Evolutionary conservation across 2,888 invertebrate species (phyloP).

Genomic region (Bombylius discolor): DNA sequence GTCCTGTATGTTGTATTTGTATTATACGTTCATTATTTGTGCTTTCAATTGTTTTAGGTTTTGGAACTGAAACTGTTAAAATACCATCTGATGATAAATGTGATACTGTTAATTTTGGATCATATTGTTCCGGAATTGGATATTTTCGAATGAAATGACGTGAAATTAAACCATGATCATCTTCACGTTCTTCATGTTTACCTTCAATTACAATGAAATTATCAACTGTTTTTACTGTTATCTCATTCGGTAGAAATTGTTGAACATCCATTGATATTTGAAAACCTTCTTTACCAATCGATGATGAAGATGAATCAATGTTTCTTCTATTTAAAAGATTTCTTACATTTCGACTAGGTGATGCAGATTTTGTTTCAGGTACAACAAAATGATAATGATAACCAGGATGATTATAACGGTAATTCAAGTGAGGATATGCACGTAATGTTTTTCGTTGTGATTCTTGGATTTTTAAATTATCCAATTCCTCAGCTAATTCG

Average conservation of each 20-base stretch:
- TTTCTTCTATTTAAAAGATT: no score
- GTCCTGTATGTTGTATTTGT: constrained; percentile 51
- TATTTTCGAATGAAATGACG: constrained; percentile 66
- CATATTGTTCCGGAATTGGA: constrained; percentile 58
- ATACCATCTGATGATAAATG: constrained; percentile 65
- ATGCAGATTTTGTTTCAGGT: no score
- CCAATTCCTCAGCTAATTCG: constrained; percentile 5
- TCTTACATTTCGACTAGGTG: no score
- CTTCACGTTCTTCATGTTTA: constrained; percentile 61
- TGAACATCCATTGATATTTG: constrained; percentile 63
- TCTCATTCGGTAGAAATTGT: constrained; percentile 66
- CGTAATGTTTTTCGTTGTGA: no score
- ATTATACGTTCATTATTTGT: constrained; percentile 39
- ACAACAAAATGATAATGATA: no score
- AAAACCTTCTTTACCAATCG: constrained; percentile 47
- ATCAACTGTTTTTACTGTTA: constrained; percentile 63
- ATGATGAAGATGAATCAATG: no score
- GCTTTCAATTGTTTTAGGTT: constrained; percentile 22
- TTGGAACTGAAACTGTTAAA: constrained; percentile 52
- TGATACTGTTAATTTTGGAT: constrained; percentile 58
- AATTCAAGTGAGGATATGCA: no score
- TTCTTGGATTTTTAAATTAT: not conserved
- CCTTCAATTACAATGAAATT: constrained; percentile 59
- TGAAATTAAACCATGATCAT: constrained; percentile 61
- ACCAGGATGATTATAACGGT: no score